Evolutionary conservation across 64 coral and sea anemone genomes (phyloP), one percentile per base, ranked within the genome.

Genomic region (Orbicella faveolata): DNA sequence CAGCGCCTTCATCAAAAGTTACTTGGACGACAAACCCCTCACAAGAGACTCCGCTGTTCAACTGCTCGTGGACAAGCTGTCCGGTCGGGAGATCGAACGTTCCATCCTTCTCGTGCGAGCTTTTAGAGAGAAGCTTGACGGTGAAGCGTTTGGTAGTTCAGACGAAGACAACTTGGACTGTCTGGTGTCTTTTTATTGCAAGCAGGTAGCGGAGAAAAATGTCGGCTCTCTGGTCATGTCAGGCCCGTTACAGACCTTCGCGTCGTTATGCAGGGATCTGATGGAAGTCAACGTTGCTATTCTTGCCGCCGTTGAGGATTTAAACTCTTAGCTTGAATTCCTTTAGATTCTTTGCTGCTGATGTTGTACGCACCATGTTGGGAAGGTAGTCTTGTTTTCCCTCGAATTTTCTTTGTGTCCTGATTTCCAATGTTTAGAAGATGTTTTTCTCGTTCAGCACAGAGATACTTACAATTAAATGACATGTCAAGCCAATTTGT

Each of bases 141-240:
- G 88, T 2, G 91, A 97, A 41, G 61, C 74, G 59, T 94, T 97
- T 54, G 95, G 95, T 8, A 83, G 15, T 6, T 94, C 95, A 0
- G 92, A 97, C 10, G 95, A 97, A 53, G 95, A 97, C 77, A 97
- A 94, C 70, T 61, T 94, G 26, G 95, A 97, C 62, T 78, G 81
- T 39, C 34, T 97, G 70, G 57, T 93, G 54, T 82, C 95, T 9
- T 19, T 97, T 14, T 97, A 88, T 63, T 94, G 95, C 48, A 97
- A 92, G 69, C 85, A 97, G 17, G 39, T 90, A 17, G 92, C 89
- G 16, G 95, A 97, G 33, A 94, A 76, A 79, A 84, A 61, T 66
- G 73, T 90, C 48, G 95, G 95, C 1, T 81, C 88, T 20, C 61
- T 97, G 11, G 92, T 75, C 5, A 97, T 97, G 95, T 94, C 95